Percentiles rank a stretch among this genome's conserved stretches.
These are phyloP conservation scores for Suricata suricatta DNA, from an alignment of 2,113 vertebrate genomes.

Conservation along the genomic window DNA sequence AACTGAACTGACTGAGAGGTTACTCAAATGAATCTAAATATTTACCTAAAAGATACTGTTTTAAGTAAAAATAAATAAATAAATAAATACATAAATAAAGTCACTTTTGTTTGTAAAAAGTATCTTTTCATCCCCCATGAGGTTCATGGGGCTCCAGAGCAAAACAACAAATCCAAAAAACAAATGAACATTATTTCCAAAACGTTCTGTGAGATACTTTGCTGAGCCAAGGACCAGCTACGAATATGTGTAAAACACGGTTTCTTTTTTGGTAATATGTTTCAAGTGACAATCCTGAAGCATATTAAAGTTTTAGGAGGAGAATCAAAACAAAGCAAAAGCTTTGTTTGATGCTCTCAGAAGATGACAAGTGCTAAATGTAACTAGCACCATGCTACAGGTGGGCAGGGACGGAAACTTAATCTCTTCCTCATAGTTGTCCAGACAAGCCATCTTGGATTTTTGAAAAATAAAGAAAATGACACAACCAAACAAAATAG, in stretches of 20 bases:
- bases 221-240: neutral
- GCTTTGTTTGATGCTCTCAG: neutral
- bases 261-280: neutral
- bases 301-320: neutral
- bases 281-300: neutral
- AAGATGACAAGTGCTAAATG: neutral
- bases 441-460: neutral
- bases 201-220: constrained; percentile 9
- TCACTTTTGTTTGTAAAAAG: neutral
- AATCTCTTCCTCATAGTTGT: neutral
- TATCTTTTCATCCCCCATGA: neutral
- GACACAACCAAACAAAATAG: neutral
- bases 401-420: neutral
- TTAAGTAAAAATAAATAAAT: constrained; percentile 25
- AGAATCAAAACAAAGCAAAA: neutral
- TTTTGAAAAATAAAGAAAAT: neutral
- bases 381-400: neutral
- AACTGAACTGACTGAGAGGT: neutral
- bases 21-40: neutral
- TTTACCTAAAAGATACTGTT: neutral
- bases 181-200: neutral
- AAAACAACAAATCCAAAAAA: neutral
- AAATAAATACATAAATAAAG: neutral
- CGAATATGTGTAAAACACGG: neutral
- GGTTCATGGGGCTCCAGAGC: neutral